A percentile compares a stretch with the other conserved stretches of the same genome.
Evolutionary conservation across 2,888 invertebrate genomes (phyloP).

Genomic region (Entomobrya multifasciata): DNA sequence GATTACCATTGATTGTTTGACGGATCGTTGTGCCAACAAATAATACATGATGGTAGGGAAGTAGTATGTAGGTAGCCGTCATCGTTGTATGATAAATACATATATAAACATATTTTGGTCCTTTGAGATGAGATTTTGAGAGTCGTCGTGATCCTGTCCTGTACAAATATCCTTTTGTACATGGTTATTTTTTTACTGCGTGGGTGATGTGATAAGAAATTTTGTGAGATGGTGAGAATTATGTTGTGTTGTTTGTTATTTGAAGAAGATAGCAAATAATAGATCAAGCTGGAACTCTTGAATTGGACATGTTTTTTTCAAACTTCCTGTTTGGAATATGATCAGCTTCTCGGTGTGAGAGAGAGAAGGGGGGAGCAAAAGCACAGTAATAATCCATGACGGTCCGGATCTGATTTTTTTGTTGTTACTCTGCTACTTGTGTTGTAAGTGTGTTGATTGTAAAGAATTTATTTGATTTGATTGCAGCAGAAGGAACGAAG

Average conservation of each 20-base stretch:
- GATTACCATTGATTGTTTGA: constrained; percentile 39
- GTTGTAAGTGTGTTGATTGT: neutral
- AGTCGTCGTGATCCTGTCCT: no score
- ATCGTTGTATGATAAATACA: no score
- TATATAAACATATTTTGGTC: no score
- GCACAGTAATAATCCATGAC: constrained; percentile 17
- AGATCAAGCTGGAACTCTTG: no score
- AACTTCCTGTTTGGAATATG: constrained; percentile 25
- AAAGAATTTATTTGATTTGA: constrained; percentile 15
- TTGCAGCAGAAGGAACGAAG: neutral
- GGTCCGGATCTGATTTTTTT: neutral
- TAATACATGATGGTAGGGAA: neutral
- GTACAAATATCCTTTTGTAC: no score
- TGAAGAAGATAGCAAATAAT: no score
- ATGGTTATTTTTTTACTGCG: no score
- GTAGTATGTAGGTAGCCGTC: no score
- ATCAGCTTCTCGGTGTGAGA: neutral
- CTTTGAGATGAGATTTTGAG: no score
- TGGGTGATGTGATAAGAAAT: no score
- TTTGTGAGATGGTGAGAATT: no score
- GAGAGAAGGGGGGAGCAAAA: neutral
- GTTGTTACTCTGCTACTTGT: neutral
- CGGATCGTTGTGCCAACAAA: constrained; percentile 27
- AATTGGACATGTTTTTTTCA: neutral
- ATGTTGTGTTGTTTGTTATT: no score